Evolutionary conservation across 2,888 invertebrate species (phyloP).

Genomic region (Euspilapteryx auroguttella): DNA sequence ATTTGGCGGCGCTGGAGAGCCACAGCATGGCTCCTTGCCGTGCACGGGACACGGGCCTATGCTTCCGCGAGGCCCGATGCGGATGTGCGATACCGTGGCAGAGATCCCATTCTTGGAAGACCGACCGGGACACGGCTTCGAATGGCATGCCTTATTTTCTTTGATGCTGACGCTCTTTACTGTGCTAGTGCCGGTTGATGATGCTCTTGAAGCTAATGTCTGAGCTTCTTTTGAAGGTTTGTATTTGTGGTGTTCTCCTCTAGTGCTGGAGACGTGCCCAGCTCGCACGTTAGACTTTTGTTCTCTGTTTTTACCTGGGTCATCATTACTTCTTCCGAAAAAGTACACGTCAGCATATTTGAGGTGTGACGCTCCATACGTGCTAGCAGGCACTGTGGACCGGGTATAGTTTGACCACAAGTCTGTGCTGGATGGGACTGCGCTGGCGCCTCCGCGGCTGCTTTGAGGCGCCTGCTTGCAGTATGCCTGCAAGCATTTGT

Average conservation of each 20-base stretch:
- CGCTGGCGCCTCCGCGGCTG: neutral
- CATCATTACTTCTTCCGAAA: constrained; percentile 24
- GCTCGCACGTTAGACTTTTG: constrained; percentile 25
- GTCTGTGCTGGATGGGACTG: constrained; percentile 5
- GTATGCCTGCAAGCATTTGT: constrained; percentile 41
- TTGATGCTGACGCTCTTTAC: constrained; percentile 26
- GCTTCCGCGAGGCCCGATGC: constrained; percentile 28
- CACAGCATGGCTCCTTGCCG: constrained; percentile 29
- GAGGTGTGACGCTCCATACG: constrained; percentile 8
- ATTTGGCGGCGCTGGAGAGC: constrained; percentile 19
- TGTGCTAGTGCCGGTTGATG: constrained; percentile 16
- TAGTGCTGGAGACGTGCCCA: constrained; percentile 11
- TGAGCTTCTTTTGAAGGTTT: no score
- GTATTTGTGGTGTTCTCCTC: constrained; percentile 11
- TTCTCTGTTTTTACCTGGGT: constrained; percentile 11
- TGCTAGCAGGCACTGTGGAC: constrained; percentile 10
- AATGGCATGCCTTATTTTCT: constrained; percentile 13
- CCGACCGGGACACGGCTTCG: constrained; percentile 18
- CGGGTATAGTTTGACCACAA: no score
- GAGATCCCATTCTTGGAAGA: no score
- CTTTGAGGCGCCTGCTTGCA: neutral
- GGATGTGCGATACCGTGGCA: constrained; percentile 39
- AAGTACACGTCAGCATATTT: constrained; percentile 28
- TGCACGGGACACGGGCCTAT: constrained; percentile 30
- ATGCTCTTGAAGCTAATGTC: constrained; percentile 9